Evolutionary conservation across 2,888 invertebrate genomes (phyloP).

Genomic region (Apotomis turbidana): DNA sequence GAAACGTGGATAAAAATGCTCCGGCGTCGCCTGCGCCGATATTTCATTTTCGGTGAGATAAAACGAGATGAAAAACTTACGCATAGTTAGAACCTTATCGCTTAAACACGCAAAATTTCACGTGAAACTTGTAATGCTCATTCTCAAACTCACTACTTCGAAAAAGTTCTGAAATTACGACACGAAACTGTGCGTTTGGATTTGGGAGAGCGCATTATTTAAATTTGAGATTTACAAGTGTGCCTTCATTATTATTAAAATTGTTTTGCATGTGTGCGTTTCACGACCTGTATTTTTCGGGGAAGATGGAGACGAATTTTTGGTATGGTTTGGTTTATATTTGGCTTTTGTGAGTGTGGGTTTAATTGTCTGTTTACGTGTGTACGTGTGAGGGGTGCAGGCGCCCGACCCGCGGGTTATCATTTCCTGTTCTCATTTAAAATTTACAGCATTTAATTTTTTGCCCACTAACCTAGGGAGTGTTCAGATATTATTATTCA

Average conservation of each 20-base stretch:
- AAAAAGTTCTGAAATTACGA: background rate
- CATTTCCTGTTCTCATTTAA: conserved; percentile 83
- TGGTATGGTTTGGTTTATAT: conserved; percentile 33
- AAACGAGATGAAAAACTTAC: conserved; percentile 39
- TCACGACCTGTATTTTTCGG: conserved; percentile 34
- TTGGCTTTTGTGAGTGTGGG: conserved; percentile 39
- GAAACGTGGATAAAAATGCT: conserved; percentile 50
- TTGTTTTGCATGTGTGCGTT: conserved; percentile 37
- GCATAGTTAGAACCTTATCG: background rate
- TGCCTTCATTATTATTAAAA: conserved; percentile 36
- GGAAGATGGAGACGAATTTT: conserved; percentile 34
- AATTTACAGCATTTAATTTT: conserved; percentile 79
- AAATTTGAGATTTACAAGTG: conserved; percentile 25
- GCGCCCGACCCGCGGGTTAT: conserved; percentile 80
- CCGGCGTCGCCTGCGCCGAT: conserved; percentile 31
- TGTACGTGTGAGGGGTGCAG: conserved; percentile 54
- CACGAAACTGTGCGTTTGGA: background rate
- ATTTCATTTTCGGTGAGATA: conserved; percentile 40
- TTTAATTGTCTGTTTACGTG: conserved; percentile 42
- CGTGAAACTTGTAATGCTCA: background rate
- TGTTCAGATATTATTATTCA: conserved; percentile 55
- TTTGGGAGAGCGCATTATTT: conserved; percentile 22
- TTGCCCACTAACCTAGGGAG: conserved; percentile 58
- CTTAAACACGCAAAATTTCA: background rate
- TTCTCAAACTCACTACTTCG: background rate